Evolutionary conservation across 2,888 invertebrate genomes (phyloP), one percentile per base, ranked within the genome.

Genomic region (Drosophila paranaensis): DNA sequence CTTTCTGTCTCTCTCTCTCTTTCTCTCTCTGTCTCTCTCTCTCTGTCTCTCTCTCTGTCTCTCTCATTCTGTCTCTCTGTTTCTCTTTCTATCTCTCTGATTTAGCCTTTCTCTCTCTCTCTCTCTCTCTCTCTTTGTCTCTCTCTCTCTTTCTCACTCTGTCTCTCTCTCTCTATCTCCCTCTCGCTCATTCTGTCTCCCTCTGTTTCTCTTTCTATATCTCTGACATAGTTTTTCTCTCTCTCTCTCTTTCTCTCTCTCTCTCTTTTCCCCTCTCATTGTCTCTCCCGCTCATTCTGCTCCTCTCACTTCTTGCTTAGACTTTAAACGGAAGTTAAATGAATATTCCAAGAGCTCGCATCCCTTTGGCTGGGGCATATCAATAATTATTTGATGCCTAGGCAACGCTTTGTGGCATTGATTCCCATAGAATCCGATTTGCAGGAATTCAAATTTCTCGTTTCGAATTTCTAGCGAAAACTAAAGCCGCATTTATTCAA

Each of bases 401-500:
- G 42, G 33, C 13, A 55, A 33, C 25, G 57, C n/a, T 13, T 46
- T 25, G 8, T 37, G 37, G n/a, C 2, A 46, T 25, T 35, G 1
- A 57, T 25, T 35, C 27, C 16, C 33, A 11, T 16, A 13, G 37
- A 50, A 20, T 8, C 8, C 33, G 33, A 20, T 25, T 27, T 39
- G 33, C n/a, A 25, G 11, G 10, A 14, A 13, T 33, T 20, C 16
- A 16, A 30, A 20, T 42, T 55, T 42, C 42, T 27, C 13, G 57
- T 16, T 37, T 27, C 39, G 48, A 27, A 16, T 25, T 43, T 35
- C n/a, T n/a, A 6, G n/a, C 33, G 9, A 33, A 50, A 50, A 33
- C 39, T 50, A 40, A 40, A 50, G 60, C 60, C 40, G 10, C 53
- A 63, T 45, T 51, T 43, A 53, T 48, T 39, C 48, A 58, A 58